Evolutionary conservation across 2,888 invertebrate species (phyloP), one percentile per base, ranked within the genome.

Genomic region (Mythimna vitellina): DNA sequence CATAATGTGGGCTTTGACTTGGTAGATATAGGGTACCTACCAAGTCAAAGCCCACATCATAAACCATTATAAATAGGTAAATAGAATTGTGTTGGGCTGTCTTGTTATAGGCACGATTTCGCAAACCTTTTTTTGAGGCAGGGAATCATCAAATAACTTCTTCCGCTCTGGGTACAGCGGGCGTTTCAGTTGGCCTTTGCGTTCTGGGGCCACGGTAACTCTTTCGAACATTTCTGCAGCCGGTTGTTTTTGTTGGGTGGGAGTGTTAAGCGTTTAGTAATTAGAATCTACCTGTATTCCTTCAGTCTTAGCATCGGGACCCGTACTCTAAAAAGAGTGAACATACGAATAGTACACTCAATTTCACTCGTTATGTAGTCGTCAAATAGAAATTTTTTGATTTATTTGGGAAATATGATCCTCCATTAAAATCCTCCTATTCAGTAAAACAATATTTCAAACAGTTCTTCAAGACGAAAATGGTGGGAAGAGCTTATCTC

Each of bases 351-450:
- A 1, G 8, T 25, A 29, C 56, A 8, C 4, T 29, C 9, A 56
- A 32, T 57, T 57, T 57, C 5, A 14, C 54, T 25, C 22, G 12
- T 22, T 53, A 25, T 22, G 12, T 53, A 2, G 6, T 8, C 20
- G 14, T 20, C 25, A 32, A 5, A 20, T 22, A 14, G 14, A n/a
- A 32, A 3, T 29, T 9, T 10, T 1, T 70, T 6, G 7, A 49
- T 35, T 12, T 17, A 46, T 65, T 46, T 35, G 5, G 6, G n/a
- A 32, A 61, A 61, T 60, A 9, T 10, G 25, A 49, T 14, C 14
- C n/a, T 12, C 8, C 57, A 35, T 51, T 49, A 6, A 62, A 57
- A 76, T 51, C 62, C 51, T 77, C n/a, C n/a, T 63, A 57, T 70
- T 62, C 9, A 63, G 46, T 29, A 7, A 46, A 62, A 17, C 14